Conservation (phyloP, 2,113 vertebrate genomes). For the Ardeotis arabs region DNA sequence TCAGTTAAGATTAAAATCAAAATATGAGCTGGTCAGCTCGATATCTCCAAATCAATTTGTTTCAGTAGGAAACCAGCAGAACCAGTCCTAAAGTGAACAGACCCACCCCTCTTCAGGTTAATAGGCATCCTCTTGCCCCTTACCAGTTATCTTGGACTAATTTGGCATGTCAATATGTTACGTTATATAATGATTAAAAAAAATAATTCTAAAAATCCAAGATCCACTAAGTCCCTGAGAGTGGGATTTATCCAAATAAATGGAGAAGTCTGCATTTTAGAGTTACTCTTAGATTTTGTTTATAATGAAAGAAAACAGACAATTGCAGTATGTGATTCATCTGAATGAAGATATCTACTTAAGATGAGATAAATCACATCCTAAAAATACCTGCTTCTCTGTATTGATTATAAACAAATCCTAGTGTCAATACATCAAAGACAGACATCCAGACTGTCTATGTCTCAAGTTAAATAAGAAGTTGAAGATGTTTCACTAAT, state of each 20-base stretch:
- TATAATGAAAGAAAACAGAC: not conserved
- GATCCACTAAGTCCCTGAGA: not conserved
- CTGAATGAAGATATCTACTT: not conserved
- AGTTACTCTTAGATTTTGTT: not conserved
- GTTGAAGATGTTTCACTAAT: not conserved
- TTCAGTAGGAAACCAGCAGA: not conserved
- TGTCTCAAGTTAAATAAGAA: not conserved
- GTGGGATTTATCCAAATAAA: not conserved
- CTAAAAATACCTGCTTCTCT: not conserved
- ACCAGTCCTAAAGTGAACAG: not conserved
- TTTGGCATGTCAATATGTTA: not conserved
- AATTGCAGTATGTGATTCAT: not conserved
- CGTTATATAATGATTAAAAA: not conserved
- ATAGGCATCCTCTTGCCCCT: not conserved
- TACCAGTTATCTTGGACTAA: not conserved
- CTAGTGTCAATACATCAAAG: not conserved
- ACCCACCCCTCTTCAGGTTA: not conserved
- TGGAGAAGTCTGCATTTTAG: not conserved
- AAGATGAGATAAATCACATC: not conserved
- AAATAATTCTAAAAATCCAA: not conserved
- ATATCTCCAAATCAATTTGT: not conserved
- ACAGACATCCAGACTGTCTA: not conserved
- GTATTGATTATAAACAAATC: slow-evolving; percentile 9
- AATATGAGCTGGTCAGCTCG: not conserved
- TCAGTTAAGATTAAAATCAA: not conserved